phyloP scores from a whole-genome alignment of 2,888 invertebrate species.

The Thalpophila matura region DNA sequence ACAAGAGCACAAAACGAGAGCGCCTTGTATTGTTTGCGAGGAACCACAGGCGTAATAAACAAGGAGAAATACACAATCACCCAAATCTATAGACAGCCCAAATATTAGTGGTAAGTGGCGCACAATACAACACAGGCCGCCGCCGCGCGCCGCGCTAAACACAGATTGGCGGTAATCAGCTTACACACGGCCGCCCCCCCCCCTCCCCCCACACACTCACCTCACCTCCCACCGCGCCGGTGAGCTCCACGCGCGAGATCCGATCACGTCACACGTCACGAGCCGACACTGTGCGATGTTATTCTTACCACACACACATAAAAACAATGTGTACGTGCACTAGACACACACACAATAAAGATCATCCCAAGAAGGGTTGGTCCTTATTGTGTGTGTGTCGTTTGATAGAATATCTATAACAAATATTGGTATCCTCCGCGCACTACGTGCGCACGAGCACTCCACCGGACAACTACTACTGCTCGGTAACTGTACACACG shows the following conservation, averaged over 20 bases:
- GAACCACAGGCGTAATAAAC: not conserved
- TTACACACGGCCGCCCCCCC: conserved; percentile 16
- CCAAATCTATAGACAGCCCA: conserved; percentile 13
- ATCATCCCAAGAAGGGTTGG: too few species aligned
- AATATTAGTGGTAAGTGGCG: conserved; percentile 17
- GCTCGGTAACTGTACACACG: too few species aligned
- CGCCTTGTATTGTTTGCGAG: not conserved
- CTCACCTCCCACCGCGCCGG: not conserved
- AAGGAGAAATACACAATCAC: conserved; percentile 5
- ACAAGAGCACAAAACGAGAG: not conserved
- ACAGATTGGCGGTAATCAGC: conserved; percentile 50
- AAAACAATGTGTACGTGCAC: too few species aligned
- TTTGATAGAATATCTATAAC: too few species aligned
- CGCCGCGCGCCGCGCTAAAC: conserved; percentile 13
- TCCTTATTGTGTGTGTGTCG: too few species aligned
- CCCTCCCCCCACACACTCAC: not conserved
- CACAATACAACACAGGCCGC: conserved; percentile 23
- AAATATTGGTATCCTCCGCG: too few species aligned
- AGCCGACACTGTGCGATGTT: not conserved
- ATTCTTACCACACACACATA: not conserved
- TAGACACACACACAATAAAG: not conserved
- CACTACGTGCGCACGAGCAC: too few species aligned
- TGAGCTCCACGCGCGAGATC: not conserved
- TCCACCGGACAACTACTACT: too few species aligned
- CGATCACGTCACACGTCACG: conserved; percentile 7